Conservation (phyloP, 2,888 invertebrate species). For the Himalopsyche japonica region DNA sequence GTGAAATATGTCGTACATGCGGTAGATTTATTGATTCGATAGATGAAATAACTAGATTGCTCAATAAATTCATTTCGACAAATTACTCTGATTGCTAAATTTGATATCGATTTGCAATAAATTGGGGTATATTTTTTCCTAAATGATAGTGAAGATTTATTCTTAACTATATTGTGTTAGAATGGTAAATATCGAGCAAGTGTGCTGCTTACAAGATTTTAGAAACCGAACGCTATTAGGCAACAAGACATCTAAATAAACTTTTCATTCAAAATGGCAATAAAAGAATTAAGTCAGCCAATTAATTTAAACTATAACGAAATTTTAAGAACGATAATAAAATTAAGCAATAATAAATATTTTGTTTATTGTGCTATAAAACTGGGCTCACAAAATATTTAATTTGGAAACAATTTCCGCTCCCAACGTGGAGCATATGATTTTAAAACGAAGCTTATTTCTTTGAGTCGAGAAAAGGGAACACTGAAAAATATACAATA, state of each 20-base stretch:
- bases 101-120: not conserved
- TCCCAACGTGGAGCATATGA: no score
- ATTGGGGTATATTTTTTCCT: not conserved
- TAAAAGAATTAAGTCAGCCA: not conserved
- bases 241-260: not conserved
- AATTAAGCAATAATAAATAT: no score
- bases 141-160: not conserved
- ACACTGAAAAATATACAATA: no score
- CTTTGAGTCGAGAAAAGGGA: no score
- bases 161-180: not conserved
- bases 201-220: not conserved
- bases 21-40: conserved; percentile 2
- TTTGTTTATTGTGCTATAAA: no score
- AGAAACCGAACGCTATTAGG: not conserved
- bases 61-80: not conserved
- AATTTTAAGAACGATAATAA: no score
- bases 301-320: not conserved
- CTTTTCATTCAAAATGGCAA: not conserved
- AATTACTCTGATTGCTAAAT: not conserved
- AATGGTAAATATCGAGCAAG: not conserved
- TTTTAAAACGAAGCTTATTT: no score
- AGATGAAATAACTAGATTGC: not conserved
- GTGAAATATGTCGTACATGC: not conserved
- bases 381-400: no score
- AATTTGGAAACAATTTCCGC: no score